A percentile compares a stretch with the other conserved stretches of the same genome.
phyloP scores from a whole-genome alignment of 2,113 vertebrate species.

The Rhinolophus sinicus region DNA sequence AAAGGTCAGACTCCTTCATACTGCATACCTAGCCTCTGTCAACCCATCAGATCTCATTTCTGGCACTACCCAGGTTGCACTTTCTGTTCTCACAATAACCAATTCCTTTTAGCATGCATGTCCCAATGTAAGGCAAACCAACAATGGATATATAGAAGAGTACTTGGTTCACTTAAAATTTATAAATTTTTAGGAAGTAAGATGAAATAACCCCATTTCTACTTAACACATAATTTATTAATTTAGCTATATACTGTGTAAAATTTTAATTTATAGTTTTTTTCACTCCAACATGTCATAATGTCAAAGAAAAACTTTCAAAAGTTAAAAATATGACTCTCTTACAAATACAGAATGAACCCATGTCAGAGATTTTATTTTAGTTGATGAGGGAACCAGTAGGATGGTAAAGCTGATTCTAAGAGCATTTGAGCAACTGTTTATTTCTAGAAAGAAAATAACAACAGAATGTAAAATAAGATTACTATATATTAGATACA shows the following conservation, averaged over 20 bases:
- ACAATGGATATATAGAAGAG: neutral
- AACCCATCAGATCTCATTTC: neutral
- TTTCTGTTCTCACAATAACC: neutral
- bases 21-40: neutral
- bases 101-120: neutral
- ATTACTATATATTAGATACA: neutral
- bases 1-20: neutral
- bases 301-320: conserved; percentile 21
- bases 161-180: neutral
- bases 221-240: neutral
- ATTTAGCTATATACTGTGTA: neutral
- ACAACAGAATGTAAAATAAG: neutral
- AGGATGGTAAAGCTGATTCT: neutral
- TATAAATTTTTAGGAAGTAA: neutral
- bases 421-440: neutral
- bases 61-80: neutral
- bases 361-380: neutral
- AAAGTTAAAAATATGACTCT: conserved; percentile 38
- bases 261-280: conserved; percentile 32
- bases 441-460: neutral
- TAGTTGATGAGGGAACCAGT: neutral
- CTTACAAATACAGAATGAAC: conserved; percentile 22
- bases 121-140: neutral
- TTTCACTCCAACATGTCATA: neutral
- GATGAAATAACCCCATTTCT: neutral